Conservation (phyloP, 2,113 vertebrate genomes). For the Pachyramphus minor region DNA sequence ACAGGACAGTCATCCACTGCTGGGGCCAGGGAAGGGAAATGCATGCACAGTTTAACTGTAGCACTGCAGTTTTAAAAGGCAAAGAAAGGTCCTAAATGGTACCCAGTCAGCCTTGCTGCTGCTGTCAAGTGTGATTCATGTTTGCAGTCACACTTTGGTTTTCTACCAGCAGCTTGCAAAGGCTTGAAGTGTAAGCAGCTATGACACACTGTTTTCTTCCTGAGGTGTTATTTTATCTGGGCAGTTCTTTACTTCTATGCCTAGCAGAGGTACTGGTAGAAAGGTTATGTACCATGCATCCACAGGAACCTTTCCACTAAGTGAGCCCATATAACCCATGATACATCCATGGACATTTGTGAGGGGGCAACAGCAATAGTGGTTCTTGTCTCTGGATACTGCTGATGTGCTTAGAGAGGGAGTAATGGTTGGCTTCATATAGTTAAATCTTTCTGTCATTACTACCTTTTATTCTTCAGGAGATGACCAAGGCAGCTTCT, state of each 20-base stretch:
- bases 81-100: not conserved
- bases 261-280: not conserved
- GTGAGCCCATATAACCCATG: not conserved
- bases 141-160: not conserved
- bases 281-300: not conserved
- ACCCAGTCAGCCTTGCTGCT: not conserved
- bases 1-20: not conserved
- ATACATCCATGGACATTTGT: not conserved
- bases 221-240: not conserved
- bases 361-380: not conserved
- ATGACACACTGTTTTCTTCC: not conserved
- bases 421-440: not conserved
- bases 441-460: not conserved
- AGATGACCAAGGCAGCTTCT: slow-evolving; percentile 77
- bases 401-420: not conserved
- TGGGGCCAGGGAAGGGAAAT: not conserved
- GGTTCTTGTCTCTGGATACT: not conserved
- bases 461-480: slow-evolving; percentile 63
- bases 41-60: not conserved
- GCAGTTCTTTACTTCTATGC: not conserved
- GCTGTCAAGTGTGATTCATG: not conserved
- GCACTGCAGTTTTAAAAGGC: not conserved
- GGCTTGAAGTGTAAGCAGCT: not conserved
- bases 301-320: not conserved
- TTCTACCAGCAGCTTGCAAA: not conserved